These are phyloP conservation scores for Congeria kusceri DNA, from an alignment of 2,888 invertebrate species.

Conservation along the genomic window DNA sequence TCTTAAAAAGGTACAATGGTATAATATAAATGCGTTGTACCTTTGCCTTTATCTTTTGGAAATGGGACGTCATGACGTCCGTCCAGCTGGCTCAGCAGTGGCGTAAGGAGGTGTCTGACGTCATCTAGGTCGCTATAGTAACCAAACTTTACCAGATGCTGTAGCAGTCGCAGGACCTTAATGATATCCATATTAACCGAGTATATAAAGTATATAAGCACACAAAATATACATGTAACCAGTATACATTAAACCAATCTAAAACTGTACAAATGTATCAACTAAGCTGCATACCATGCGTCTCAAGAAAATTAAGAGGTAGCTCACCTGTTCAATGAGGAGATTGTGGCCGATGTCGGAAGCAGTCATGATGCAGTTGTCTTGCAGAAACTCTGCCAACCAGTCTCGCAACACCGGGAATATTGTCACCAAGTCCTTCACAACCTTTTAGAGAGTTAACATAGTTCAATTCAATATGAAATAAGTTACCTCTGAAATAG, in stretches of 20 bases:
- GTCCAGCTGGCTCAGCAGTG: constrained; percentile 83
- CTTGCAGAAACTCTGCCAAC: constrained; percentile 82
- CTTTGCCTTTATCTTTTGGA: constrained; percentile 80
- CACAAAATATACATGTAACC: no score
- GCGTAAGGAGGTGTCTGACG: constrained; percentile 82
- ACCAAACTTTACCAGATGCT: constrained; percentile 84
- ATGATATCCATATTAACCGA: background rate
- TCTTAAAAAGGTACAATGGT: no score
- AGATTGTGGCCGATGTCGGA: constrained; percentile 83
- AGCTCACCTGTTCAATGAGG: constrained; percentile 82
- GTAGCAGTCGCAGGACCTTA: constrained; percentile 83
- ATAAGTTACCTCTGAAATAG: no score
- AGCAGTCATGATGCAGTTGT: constrained; percentile 83
- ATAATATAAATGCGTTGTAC: constrained; percentile 30
- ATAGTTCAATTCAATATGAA: no score
- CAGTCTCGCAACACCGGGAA: constrained; percentile 84
- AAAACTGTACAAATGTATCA: no score
- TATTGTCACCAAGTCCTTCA: constrained; percentile 83
- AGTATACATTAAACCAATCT: no score
- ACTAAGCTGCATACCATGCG: no score
- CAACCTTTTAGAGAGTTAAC: constrained; percentile 66
- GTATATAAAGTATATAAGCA: background rate
- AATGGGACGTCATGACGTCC: constrained; percentile 84
- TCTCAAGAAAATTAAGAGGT: background rate
- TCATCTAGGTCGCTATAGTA: constrained; percentile 84